phyloP scores from a whole-genome alignment of 1,140 invertebrate genomes.

The Saccostrea echinata region DNA sequence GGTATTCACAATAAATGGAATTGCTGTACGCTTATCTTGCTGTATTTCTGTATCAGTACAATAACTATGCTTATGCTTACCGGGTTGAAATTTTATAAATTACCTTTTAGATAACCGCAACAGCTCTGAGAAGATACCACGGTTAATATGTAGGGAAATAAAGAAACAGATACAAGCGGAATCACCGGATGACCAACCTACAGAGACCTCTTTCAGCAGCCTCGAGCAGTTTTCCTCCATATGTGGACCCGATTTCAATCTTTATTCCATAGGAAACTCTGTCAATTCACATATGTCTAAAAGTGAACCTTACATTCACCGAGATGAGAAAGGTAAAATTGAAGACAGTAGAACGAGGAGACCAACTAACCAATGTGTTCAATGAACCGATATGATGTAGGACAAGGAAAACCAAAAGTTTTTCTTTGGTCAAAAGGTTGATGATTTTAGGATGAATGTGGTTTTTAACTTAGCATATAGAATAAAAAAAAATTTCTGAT shows the following conservation, averaged over 20 bases:
- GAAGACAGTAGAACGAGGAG: slow-evolving; percentile 14
- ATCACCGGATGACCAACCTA: neutral
- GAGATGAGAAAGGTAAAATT: slow-evolving; percentile 18
- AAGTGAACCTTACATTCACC: neutral
- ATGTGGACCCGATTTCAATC: neutral
- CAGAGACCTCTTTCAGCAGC: neutral
- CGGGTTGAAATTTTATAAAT: neutral
- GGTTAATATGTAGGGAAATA: neutral
- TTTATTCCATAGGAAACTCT: neutral
- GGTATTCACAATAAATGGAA: too few relatives aligned
- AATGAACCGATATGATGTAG: neutral
- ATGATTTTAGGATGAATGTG: too few relatives aligned
- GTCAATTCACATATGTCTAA: neutral
- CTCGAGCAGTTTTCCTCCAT: neutral
- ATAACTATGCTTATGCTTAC: too few relatives aligned
- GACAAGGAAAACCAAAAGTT: too few relatives aligned
- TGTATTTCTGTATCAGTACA: too few relatives aligned
- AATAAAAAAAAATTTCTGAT: too few relatives aligned
- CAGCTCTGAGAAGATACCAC: neutral
- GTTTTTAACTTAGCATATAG: too few relatives aligned
- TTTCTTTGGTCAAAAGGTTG: too few relatives aligned
- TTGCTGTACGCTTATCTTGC: too few relatives aligned
- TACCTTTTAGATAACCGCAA: neutral
- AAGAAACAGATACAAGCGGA: neutral
- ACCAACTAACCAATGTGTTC: neutral